Conservation (phyloP, 2,888 invertebrate species). For the Tetropium fuscum region DNA sequence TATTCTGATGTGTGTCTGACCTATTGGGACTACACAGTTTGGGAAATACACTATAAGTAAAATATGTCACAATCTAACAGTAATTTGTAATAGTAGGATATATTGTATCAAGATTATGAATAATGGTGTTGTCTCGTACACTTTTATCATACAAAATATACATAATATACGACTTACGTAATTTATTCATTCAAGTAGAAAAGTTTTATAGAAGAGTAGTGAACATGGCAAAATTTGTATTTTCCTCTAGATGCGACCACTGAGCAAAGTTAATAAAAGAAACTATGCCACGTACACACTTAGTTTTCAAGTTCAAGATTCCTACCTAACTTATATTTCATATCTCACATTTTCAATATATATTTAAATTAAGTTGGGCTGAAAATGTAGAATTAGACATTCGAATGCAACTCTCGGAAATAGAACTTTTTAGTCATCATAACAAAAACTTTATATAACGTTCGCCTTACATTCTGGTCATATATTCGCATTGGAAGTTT, state of each 20-base stretch:
- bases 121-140: too few relatives aligned
- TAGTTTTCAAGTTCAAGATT: background rate
- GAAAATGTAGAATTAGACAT: slow-evolving; percentile 25
- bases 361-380: slow-evolving; percentile 33
- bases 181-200: too few relatives aligned
- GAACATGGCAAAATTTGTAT: background rate
- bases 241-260: background rate
- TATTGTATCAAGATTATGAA: too few relatives aligned
- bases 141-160: too few relatives aligned
- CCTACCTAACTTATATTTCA: slow-evolving; percentile 6
- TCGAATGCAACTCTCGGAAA: slow-evolving; percentile 17
- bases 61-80: too few relatives aligned
- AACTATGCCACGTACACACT: background rate
- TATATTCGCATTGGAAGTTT: background rate
- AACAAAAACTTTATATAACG: background rate
- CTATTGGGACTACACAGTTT: too few relatives aligned
- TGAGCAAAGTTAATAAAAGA: slow-evolving; percentile 2
- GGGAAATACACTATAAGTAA: too few relatives aligned
- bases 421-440: slow-evolving; percentile 6
- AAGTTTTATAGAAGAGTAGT: too few relatives aligned
- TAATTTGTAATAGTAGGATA: too few relatives aligned
- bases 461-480: too few relatives aligned
- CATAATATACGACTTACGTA: too few relatives aligned
- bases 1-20: too few relatives aligned
- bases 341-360: slow-evolving; percentile 28